Evolutionary conservation across 2,888 invertebrate genomes (phyloP).

Genomic region (Eilema caniola): DNA sequence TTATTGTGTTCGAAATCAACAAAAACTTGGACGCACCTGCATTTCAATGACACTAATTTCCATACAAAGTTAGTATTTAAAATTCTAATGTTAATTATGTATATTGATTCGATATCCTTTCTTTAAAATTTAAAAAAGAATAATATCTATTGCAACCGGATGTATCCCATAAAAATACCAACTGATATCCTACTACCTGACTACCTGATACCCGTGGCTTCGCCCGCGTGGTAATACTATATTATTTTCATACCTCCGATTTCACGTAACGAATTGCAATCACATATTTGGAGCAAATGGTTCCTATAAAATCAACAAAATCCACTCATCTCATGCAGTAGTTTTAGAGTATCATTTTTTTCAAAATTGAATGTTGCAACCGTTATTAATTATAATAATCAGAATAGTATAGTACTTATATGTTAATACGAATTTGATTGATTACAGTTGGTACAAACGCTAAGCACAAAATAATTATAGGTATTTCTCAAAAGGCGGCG

Average conservation of each 20-base stretch:
- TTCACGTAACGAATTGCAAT: no score
- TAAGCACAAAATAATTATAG: conserved; percentile 64
- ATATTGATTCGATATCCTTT: conserved; percentile 78
- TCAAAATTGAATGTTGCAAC: conserved; percentile 34
- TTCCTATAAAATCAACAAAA: no score
- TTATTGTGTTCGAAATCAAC: conserved; percentile 47
- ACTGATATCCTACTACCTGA: no score
- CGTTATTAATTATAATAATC: conserved; percentile 44
- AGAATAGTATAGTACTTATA: conserved; percentile 40
- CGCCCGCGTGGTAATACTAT: no score
- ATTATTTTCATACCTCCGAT: no score
- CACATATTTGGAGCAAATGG: no score
- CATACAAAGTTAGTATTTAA: conserved; percentile 80
- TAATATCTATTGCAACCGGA: conserved; percentile 61
- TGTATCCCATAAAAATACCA: conserved; percentile 58
- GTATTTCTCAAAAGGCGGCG: conserved; percentile 39
- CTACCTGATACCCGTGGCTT: no score
- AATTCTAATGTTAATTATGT: conserved; percentile 76
- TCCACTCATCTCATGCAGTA: no score
- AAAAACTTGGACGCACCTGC: conserved; percentile 64
- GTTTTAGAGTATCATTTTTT: neutral
- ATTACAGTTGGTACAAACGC: conserved; percentile 47
- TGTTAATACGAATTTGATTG: conserved; percentile 56
- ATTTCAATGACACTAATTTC: conserved; percentile 71
- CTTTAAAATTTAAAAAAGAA: conserved; percentile 58